Percentiles rank a stretch among this genome's conserved stretches.
Conservation (phyloP, 2,113 vertebrate species). For the Mesocricetus auratus region DNA sequence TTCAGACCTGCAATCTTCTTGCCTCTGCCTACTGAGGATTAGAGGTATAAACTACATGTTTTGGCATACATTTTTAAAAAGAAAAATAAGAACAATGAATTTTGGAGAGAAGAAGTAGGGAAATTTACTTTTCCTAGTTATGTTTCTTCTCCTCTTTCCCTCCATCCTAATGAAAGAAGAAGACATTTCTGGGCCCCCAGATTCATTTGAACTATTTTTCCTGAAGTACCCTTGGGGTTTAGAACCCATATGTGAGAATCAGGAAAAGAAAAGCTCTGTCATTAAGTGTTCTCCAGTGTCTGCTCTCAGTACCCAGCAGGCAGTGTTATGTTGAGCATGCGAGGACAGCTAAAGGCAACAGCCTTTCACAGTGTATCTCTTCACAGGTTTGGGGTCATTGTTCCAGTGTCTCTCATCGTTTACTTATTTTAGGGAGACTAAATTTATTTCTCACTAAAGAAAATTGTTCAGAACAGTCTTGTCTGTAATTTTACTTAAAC, state of each 20-base stretch:
- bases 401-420: neutral
- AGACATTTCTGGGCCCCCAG: neutral
- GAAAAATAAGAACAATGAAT: neutral
- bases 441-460: neutral
- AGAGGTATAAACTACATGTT: neutral
- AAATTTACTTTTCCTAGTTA: neutral
- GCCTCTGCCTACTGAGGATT: neutral
- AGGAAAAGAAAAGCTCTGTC: neutral
- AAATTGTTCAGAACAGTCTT: neutral
- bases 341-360: neutral
- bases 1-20: neutral
- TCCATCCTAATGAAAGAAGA: neutral
- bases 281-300: neutral
- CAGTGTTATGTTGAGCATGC: neutral
- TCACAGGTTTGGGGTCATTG: neutral
- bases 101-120: neutral
- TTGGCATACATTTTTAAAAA: neutral
- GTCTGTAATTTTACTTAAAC: neutral
- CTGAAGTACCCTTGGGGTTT: neutral
- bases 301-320: neutral
- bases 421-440: neutral
- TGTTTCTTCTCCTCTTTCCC: neutral
- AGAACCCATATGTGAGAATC: neutral
- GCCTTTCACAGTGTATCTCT: neutral
- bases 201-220: slow-evolving; percentile 34